A percentile compares a stretch with the other conserved stretches of the same genome.
Conservation (phyloP, 2,113 vertebrate genomes). For the Oreochromis aureus region DNA sequence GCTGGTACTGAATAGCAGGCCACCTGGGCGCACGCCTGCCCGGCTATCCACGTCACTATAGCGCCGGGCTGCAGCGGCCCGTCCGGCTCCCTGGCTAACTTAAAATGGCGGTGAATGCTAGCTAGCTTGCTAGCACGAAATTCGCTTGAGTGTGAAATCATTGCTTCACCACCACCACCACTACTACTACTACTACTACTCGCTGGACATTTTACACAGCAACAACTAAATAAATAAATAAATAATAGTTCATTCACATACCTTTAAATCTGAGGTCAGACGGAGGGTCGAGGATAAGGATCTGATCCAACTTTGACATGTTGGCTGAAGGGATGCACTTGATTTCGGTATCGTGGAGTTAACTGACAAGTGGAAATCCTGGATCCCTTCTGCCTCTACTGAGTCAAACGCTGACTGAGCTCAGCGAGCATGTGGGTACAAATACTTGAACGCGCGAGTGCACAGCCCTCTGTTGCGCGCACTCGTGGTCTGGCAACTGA, state of each 20-base stretch:
- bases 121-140: constrained; percentile 32
- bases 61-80: constrained; percentile 55
- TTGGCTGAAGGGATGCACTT: constrained; percentile 71
- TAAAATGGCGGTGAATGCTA: constrained; percentile 72
- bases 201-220: background rate
- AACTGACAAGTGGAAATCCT: constrained; percentile 56
- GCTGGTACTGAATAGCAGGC: background rate
- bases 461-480: constrained; percentile 40
- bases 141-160: constrained; percentile 40
- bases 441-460: constrained; percentile 49
- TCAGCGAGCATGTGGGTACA: constrained; percentile 42
- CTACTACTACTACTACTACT: background rate
- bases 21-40: background rate
- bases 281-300: constrained; percentile 87
- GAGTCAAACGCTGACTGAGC: constrained; percentile 60
- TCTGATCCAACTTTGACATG: constrained; percentile 93
- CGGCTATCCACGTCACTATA: constrained; percentile 50
- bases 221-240: background rate
- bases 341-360: constrained; percentile 44
- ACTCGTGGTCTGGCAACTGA: constrained; percentile 26
- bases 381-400: constrained; percentile 39
- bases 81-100: constrained; percentile 41
- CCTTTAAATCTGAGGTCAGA: constrained; percentile 94
- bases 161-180: background rate
- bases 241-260: constrained; percentile 42